A percentile compares a stretch with the other conserved stretches of the same genome.
Conservation (phyloP, 2,113 vertebrate species). For the Strix uralensis region DNA sequence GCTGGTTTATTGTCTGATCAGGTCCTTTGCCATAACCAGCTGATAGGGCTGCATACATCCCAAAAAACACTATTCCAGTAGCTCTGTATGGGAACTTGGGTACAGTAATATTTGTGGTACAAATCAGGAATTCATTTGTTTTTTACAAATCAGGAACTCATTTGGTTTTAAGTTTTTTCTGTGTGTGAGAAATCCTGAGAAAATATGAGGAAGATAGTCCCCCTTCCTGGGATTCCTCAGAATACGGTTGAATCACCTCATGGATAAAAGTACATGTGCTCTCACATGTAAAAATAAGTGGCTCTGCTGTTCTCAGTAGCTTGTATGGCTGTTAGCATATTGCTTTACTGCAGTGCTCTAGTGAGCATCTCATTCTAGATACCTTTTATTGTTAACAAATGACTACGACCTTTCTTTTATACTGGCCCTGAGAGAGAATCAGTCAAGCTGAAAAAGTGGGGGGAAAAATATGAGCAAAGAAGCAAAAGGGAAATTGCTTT, state of each 20-base stretch:
- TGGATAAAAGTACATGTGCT: neutral
- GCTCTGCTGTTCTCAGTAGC: neutral
- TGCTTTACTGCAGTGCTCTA: neutral
- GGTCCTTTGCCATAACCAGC: neutral
- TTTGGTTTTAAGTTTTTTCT: neutral
- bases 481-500: neutral
- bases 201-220: neutral
- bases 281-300: neutral
- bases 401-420: neutral
- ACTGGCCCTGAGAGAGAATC: neutral
- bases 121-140: neutral
- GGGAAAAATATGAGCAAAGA: neutral
- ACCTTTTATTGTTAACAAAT: slow-evolving; percentile 2
- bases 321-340: neutral
- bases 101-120: neutral
- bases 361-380: neutral
- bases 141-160: neutral
- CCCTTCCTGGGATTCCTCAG: neutral
- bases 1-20: neutral
- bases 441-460: neutral
- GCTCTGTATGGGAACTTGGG: neutral
- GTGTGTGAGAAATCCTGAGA: neutral
- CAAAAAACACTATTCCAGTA: neutral
- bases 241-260: neutral
- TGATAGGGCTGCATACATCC: neutral